Conservation (phyloP, 2,797 vertebrate genomes). For the Sebastolobus altivelis region DNA sequence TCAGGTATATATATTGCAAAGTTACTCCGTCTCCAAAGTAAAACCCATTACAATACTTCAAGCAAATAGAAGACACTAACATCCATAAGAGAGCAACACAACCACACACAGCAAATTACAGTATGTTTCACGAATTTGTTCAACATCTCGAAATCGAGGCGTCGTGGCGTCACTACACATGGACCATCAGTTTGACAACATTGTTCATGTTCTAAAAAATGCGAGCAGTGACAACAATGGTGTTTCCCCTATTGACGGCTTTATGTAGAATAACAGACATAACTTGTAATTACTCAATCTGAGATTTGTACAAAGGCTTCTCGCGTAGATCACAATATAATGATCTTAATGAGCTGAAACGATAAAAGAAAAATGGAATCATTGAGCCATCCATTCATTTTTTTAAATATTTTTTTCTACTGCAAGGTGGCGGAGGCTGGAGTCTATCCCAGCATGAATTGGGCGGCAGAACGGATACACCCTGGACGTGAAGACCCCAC, state of each 20-base stretch:
- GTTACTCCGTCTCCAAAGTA: not conserved
- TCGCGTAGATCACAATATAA: not conserved
- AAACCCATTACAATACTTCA: not conserved
- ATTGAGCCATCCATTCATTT: not conserved
- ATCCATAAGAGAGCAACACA: not conserved
- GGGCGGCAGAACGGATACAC: not conserved
- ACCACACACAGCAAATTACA: not conserved
- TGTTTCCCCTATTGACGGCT: not conserved
- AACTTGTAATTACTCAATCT: not conserved
- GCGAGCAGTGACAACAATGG: fast-evolving
- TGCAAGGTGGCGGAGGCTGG: not conserved
- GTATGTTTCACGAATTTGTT: not conserved
- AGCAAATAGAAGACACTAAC: not conserved
- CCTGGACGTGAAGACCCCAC: not conserved
- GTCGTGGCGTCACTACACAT: too few relatives aligned
- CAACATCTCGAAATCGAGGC: not conserved
- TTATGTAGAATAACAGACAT: not conserved
- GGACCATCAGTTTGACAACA: not conserved
- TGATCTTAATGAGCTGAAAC: not conserved
- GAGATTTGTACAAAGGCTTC: not conserved
- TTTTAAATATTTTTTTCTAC: not conserved
- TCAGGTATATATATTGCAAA: not conserved
- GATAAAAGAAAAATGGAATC: not conserved
- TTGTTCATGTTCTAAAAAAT: not conserved
- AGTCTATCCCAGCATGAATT: not conserved